Conservation (phyloP, 1,140 invertebrate genomes). For the Alviniconcha marisindica region DNA sequence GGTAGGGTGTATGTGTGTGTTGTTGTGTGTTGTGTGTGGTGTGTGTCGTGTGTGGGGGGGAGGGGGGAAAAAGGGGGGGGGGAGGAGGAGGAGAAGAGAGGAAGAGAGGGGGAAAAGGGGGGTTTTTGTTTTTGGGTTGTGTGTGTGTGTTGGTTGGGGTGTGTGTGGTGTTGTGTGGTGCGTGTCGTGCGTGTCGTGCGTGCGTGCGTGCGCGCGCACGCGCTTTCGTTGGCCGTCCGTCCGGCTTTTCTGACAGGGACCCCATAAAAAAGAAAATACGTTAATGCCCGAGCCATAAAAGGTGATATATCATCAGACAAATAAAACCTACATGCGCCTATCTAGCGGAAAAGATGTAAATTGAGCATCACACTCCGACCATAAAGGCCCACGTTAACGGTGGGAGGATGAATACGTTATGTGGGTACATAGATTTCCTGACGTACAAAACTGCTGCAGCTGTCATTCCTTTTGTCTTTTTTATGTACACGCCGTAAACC, state of each 20-base stretch:
- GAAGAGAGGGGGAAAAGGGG: neutral
- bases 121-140: neutral
- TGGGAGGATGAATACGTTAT: slow-evolving; percentile 18
- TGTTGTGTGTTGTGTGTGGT: no score
- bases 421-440: neutral
- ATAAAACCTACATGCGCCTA: neutral
- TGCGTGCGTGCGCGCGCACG: no score
- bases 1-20: no score
- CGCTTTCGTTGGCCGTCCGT: no score
- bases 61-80: neutral
- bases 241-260: no score
- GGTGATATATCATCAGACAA: slow-evolving; percentile 13
- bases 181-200: no score
- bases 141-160: neutral
- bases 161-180: no score
- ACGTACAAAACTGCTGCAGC: neutral
- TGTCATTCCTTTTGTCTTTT: neutral
- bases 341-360: slow-evolving; percentile 6
- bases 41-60: neutral
- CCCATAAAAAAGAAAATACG: slow-evolving; percentile 2
- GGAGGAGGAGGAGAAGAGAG: no score
- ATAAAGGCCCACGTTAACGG: neutral
- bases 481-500: slow-evolving; percentile 14
- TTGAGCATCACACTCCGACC: neutral
- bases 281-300: slow-evolving; percentile 2